Evolutionary conservation across 2,113 vertebrate genomes (phyloP), one percentile per base, ranked within the genome.

Genomic region (Macquaria ambigua): DNA sequence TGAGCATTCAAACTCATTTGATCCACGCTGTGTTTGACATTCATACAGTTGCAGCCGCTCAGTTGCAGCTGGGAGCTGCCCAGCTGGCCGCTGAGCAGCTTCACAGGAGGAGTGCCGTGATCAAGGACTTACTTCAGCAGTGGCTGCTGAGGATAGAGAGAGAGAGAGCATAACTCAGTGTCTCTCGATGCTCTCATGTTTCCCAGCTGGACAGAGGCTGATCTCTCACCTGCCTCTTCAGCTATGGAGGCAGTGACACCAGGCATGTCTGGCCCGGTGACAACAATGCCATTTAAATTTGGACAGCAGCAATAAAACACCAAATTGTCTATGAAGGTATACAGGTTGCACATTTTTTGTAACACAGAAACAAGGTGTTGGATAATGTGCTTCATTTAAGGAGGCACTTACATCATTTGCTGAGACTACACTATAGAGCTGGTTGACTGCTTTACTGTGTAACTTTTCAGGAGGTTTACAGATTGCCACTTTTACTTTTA

Each of bases 21-120:
- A 72, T 43, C 61, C 52, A 37, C 72, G 61, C 41, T 83, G 76
- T 50, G 61, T 52, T 31, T 72, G 71, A 79, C 66, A 82, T 56
- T 71, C 53, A 50, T 56, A 39, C 70, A 76, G 72, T 10, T 68
- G 52, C 66, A 67, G 79, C 14, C 2, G 53, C 73, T 75, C 56
- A 64, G 31, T 28, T 59, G 71, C 66, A 67, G 52, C 52, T 16
- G 8, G 12, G 52, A 58, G 50, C 50, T 58, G 68, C 61, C 67
- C 59, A 56, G 48, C 78, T 41, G 28, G 62, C 62, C 5, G 16
- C 53, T 31, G 63, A 77, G 70, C 69, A 61, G 75, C 43, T 67
- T 68, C 79, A 69, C 62, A 55, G 21, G 77, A 58, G 78, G 52
- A 76, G 46, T 16, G 39, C 58, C 1, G 3, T 37, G 64, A 71